Evolutionary conservation across 2,797 vertebrate genomes (phyloP).

Genomic region (Phaenicophaeus curvirostris): DNA sequence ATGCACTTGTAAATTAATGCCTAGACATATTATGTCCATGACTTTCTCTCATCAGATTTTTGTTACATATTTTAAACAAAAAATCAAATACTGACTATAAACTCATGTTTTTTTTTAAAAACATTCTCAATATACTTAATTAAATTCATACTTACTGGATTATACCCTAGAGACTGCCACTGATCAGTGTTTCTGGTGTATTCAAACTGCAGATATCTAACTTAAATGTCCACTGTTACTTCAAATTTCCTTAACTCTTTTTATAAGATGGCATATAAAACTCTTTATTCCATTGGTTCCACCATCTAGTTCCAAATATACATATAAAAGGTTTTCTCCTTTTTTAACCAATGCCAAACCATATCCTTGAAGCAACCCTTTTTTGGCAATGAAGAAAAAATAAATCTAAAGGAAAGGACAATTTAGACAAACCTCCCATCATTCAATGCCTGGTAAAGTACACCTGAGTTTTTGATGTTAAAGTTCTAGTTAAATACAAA

Average conservation of each 20-base stretch:
- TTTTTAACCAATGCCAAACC: background rate
- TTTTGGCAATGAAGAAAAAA: background rate
- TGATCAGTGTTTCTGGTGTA: background rate
- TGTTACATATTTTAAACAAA: background rate
- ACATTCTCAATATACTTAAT: conserved; percentile 2
- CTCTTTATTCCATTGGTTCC: background rate
- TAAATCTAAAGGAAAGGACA: background rate
- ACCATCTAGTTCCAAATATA: background rate
- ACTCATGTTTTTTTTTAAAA: conserved; percentile 13
- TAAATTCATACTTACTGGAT: conserved; percentile 19
- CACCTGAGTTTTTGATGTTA: background rate
- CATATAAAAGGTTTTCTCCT: background rate
- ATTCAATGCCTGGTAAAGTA: background rate
- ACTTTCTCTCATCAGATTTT: background rate
- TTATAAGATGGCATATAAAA: background rate
- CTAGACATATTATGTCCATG: background rate
- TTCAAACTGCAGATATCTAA: background rate
- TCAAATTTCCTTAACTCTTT: background rate
- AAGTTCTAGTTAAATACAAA: background rate
- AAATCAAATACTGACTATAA: background rate
- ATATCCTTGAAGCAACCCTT: background rate
- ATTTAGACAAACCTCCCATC: background rate
- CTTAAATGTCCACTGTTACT: background rate
- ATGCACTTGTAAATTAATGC: background rate
- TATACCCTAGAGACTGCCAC: background rate